Conservation (phyloP, 2,888 invertebrate species). For the Petrolisthes cinctipes region DNA sequence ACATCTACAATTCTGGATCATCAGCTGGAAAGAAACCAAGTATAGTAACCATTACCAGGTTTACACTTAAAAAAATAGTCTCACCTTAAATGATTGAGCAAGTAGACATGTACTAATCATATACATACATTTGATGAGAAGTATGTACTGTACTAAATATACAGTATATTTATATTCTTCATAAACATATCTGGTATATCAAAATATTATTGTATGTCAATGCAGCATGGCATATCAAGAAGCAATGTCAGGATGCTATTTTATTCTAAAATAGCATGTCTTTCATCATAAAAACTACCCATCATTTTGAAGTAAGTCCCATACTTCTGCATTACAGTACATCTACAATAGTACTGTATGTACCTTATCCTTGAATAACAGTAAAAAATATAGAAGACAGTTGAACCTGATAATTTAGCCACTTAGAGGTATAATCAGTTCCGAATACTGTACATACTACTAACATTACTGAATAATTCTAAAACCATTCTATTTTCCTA, state of each 20-base stretch:
- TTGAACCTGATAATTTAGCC: conserved; percentile 13
- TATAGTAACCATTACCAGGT: too few relatives aligned
- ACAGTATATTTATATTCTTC: conserved; percentile 3
- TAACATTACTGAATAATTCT: neutral
- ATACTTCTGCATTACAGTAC: too few relatives aligned
- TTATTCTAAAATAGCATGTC: neutral
- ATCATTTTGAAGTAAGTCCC: conserved; percentile 11
- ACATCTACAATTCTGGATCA: too few relatives aligned
- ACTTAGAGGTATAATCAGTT: neutral
- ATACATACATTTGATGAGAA: too few relatives aligned
- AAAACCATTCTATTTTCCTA: too few relatives aligned
- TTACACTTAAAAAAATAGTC: too few relatives aligned
- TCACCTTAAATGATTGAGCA: too few relatives aligned
- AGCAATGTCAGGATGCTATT: conserved; percentile 35
- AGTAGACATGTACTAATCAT: too few relatives aligned
- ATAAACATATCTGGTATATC: conserved; percentile 1
- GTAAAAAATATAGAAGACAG: neutral
- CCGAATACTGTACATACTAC: too few relatives aligned
- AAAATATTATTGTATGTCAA: conserved; percentile 4
- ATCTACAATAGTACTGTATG: neutral
- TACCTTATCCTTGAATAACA: neutral
- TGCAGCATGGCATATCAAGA: conserved; percentile 29
- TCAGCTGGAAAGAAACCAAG: too few relatives aligned
- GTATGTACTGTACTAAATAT: too few relatives aligned
- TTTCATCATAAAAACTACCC: conserved; percentile 38